These are phyloP conservation scores for Plumapathes pennacea DNA, from an alignment of 92 coral and sea anemone genomes.

Conservation along the genomic window DNA sequence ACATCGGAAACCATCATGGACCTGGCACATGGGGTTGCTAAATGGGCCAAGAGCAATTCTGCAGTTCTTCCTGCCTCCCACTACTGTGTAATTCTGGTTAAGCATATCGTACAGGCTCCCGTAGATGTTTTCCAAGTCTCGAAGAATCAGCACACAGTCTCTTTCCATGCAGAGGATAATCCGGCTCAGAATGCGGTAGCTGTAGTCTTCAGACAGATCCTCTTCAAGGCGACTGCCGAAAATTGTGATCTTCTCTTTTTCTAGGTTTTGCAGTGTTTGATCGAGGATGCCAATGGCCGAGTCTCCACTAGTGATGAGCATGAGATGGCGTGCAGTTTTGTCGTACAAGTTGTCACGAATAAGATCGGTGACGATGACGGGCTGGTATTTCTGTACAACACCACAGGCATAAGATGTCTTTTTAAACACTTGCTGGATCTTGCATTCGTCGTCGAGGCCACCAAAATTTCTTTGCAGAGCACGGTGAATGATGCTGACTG, in stretches of 20 bases:
- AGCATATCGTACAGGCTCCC: constrained; percentile 99
- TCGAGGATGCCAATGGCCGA: constrained; percentile 94
- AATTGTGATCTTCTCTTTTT: constrained; percentile 90
- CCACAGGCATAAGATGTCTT: constrained; percentile 44
- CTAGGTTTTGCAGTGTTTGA: constrained; percentile 61
- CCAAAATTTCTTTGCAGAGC: constrained; percentile 96
- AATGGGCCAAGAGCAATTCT: constrained; percentile 95
- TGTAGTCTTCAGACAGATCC: constrained; percentile 93
- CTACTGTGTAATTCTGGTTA: constrained; percentile 92
- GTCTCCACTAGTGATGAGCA: constrained; percentile 94
- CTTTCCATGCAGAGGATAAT: constrained; percentile 97
- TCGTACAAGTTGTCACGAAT: constrained; percentile 83
- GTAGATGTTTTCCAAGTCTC: constrained; percentile 91
- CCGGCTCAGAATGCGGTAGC: constrained; percentile 90
- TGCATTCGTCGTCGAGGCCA: constrained; percentile 64
- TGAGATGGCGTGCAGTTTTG: constrained; percentile 81
- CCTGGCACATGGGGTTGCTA: constrained; percentile 99
- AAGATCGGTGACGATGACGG: constrained; percentile 55
- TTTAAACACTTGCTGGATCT: constrained; percentile 67
- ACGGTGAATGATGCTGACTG: constrained; percentile 47
- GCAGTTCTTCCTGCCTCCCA: constrained; percentile 93
- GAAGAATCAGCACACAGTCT: constrained; percentile 81
- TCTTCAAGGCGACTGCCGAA: constrained; percentile 97
- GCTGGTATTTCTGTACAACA: constrained; percentile 25
- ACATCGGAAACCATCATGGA: constrained; percentile 94